Evolutionary conservation across 2,888 invertebrate species (phyloP).

Genomic region (Ypsolopha sequella): DNA sequence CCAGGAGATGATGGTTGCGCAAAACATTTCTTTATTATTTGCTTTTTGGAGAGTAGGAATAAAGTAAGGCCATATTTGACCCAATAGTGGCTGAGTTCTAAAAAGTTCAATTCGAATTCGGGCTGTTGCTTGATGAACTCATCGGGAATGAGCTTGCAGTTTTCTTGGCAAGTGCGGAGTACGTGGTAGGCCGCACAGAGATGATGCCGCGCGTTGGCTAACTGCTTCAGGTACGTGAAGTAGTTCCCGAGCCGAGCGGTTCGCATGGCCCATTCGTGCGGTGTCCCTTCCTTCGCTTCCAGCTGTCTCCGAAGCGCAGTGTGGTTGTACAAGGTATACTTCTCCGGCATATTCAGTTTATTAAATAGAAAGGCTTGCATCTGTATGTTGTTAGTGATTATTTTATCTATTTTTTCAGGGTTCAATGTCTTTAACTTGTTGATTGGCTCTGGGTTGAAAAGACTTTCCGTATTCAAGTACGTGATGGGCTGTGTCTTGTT

Average conservation of each 20-base stretch:
- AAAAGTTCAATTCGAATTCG: constrained; percentile 51
- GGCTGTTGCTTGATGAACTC: constrained; percentile 49
- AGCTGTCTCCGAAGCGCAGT: constrained; percentile 67
- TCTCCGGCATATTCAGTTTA: constrained; percentile 60
- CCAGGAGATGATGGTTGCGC: constrained; percentile 28
- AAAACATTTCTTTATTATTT: constrained; percentile 50
- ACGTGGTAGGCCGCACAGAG: constrained; percentile 73
- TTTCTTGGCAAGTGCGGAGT: constrained; percentile 65
- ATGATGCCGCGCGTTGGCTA: constrained; percentile 73
- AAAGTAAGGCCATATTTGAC: constrained; percentile 71
- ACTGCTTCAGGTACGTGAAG: constrained; percentile 52
- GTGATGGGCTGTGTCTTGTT: constrained; percentile 34
- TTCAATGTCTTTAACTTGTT: constrained; percentile 39
- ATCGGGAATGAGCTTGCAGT: constrained; percentile 55
- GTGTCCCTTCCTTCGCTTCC: constrained; percentile 68
- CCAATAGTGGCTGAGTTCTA: constrained; percentile 71
- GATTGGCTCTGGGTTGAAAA: constrained; percentile 50
- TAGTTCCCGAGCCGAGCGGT: constrained; percentile 66
- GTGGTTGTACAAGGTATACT: constrained; percentile 68
- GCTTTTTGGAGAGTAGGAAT: constrained; percentile 68
- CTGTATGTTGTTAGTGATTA: constrained; percentile 72
- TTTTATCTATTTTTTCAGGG: constrained; percentile 65
- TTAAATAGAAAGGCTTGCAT: constrained; percentile 74
- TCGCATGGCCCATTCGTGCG: constrained; percentile 68
- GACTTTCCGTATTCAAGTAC: constrained; percentile 64